These are phyloP conservation scores for Drosophila kohkoa DNA, from an alignment of 1,140 invertebrate species.

Conservation along the genomic window DNA sequence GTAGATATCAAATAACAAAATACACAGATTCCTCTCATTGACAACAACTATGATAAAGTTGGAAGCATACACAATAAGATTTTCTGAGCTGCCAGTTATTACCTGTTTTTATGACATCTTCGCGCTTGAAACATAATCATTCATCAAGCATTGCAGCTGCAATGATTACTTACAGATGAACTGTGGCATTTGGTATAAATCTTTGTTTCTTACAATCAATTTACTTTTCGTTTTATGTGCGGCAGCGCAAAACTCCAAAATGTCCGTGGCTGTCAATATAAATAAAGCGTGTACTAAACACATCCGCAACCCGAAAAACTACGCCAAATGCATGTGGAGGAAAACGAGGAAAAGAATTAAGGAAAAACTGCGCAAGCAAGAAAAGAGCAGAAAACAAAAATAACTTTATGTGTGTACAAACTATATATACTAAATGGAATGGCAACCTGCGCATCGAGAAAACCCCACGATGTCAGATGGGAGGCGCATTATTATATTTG, in stretches of 20 bases:
- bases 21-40: too few species aligned
- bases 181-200: conserved; percentile 4
- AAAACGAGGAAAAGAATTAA: conserved; percentile 14
- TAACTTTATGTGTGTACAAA: conserved; percentile 14
- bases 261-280: conserved; percentile 50
- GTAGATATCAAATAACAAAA: too few species aligned
- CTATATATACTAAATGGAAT: conserved; percentile 23
- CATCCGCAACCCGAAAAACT: conserved; percentile 37
- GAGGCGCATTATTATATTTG: conserved; percentile 39
- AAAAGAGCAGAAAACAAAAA: conserved; percentile 20
- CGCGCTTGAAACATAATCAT: not conserved
- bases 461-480: conserved; percentile 34
- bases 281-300: conserved; percentile 54
- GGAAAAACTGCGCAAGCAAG: not conserved
- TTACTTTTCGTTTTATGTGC: conserved; percentile 17
- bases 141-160: not conserved
- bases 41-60: too few species aligned
- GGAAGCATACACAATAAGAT: too few species aligned
- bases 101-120: not conserved
- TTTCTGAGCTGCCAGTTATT: not conserved
- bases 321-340: conserved; percentile 17
- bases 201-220: conserved; percentile 15
- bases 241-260: conserved; percentile 19
- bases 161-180: not conserved
- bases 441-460: conserved; percentile 24